Percentiles rank a stretch among this genome's conserved stretches.
These are phyloP conservation scores for Caranx ignobilis DNA, from an alignment of 2,113 vertebrate species.

Conservation along the genomic window DNA sequence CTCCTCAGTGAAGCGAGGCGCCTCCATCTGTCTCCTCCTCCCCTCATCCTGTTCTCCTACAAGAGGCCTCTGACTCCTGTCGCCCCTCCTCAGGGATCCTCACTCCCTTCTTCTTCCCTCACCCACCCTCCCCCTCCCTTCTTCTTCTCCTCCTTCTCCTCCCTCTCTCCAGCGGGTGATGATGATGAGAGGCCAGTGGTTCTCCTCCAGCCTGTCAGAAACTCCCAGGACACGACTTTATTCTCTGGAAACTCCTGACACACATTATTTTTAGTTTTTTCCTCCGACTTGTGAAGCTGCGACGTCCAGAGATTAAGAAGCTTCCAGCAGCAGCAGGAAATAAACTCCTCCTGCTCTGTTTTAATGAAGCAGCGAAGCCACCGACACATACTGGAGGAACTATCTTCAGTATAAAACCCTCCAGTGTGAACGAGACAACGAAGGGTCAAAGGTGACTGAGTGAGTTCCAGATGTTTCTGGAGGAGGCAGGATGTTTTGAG, in stretches of 20 bases:
- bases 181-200: conserved; percentile 49
- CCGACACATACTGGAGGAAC: neutral
- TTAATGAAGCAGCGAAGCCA: neutral
- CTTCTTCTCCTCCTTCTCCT: neutral
- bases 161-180: conserved; percentile 56
- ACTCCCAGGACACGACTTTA: conserved; percentile 48
- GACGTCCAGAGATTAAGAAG: conserved; percentile 19
- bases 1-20: conserved; percentile 44
- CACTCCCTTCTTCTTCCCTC: conserved; percentile 26
- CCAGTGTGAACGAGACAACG: neutral
- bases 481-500: neutral
- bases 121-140: neutral
- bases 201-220: conserved; percentile 54
- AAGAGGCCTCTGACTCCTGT: conserved; percentile 44
- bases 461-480: neutral
- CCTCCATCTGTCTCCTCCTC: conserved; percentile 54
- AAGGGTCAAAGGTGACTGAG: neutral
- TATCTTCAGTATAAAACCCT: neutral
- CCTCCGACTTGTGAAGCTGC: conserved; percentile 24
- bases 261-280: conserved; percentile 50
- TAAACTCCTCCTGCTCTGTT: conserved; percentile 10
- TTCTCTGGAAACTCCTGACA: conserved; percentile 37
- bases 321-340: conserved; percentile 15
- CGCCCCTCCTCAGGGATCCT: conserved; percentile 36
- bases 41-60: conserved; percentile 18